These are phyloP conservation scores for Podarcis cretensis DNA, from an alignment of 2,113 vertebrate species.

Conservation along the genomic window DNA sequence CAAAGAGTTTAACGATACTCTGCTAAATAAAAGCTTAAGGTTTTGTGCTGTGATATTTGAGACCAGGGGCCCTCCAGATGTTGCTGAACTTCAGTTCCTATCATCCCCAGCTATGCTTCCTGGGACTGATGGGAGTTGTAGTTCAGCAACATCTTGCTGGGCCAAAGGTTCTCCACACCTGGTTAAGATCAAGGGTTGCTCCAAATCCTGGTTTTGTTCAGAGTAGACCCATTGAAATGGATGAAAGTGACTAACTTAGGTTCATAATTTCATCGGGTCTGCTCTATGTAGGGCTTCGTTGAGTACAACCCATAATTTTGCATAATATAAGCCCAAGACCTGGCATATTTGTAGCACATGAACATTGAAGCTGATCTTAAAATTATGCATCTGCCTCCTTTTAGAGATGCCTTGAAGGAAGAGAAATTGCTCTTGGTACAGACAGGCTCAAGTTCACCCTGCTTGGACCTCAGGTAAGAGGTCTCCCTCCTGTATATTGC, in stretches of 20 bases:
- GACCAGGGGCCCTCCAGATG: not conserved
- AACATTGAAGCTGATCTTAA: not conserved
- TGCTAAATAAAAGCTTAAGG: not conserved
- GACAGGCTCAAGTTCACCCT: conserved; percentile 95
- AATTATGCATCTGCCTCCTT: not conserved
- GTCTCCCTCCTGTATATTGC: not conserved
- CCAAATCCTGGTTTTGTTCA: too few species aligned
- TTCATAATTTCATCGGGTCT: too few species aligned
- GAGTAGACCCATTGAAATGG: too few species aligned
- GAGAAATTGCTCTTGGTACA: conserved; percentile 88
- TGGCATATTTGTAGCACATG: not conserved
- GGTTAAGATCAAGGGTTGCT: too few species aligned
- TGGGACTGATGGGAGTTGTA: too few species aligned
- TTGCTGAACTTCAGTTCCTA: too few species aligned
- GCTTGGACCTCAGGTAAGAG: conserved; percentile 92
- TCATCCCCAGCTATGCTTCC: too few species aligned
- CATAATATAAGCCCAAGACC: not conserved
- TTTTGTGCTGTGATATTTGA: not conserved
- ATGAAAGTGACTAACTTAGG: too few species aligned
- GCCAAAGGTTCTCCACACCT: too few species aligned
- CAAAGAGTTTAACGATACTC: not conserved
- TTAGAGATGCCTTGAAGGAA: conserved; percentile 83
- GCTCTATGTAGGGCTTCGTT: too few species aligned
- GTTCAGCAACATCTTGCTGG: too few species aligned
- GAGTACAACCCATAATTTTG: not conserved